Percentiles rank a stretch among this genome's conserved stretches.
Evolutionary conservation across 2,113 vertebrate genomes (phyloP).

Genomic region (Phaethornis superciliosus): DNA sequence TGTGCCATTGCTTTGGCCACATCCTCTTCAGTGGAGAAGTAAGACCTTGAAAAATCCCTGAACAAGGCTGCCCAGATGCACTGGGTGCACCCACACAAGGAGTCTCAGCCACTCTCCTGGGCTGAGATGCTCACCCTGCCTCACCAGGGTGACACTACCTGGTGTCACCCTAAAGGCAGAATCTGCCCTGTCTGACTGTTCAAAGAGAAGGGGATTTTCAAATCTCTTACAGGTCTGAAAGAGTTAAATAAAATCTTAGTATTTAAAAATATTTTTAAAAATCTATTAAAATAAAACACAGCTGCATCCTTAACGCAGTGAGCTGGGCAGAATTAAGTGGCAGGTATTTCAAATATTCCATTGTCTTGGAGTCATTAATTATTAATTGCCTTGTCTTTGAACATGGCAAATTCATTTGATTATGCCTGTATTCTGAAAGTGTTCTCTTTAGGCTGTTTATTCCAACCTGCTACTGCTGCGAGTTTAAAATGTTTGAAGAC

Average conservation of each 20-base stretch:
- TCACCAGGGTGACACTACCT: neutral
- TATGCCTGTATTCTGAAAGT: neutral
- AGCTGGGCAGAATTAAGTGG: neutral
- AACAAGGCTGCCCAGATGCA: fast-evolving
- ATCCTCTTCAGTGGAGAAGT: neutral
- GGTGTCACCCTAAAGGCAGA: neutral
- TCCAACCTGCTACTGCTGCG: neutral
- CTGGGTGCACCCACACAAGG: too few relatives aligned
- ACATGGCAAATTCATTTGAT: constrained; percentile 14
- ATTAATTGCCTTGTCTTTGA: constrained; percentile 42
- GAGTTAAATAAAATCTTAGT: neutral
- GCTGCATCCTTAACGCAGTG: neutral
- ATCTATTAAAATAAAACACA: neutral
- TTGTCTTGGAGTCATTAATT: constrained; percentile 21
- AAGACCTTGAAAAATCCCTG: neutral
- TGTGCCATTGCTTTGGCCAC: neutral
- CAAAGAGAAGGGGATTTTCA: neutral
- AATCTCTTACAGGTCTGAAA: neutral
- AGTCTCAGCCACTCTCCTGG: fast-evolving
- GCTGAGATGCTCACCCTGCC: neutral
- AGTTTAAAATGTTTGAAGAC: constrained; percentile 9
- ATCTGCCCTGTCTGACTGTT: neutral
- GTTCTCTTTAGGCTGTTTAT: constrained; percentile 52
- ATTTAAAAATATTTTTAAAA: neutral
- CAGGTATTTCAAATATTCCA: neutral